These are phyloP conservation scores for Mormoops blainvillei DNA, from an alignment of 2,113 vertebrate species.

Conservation along the genomic window DNA sequence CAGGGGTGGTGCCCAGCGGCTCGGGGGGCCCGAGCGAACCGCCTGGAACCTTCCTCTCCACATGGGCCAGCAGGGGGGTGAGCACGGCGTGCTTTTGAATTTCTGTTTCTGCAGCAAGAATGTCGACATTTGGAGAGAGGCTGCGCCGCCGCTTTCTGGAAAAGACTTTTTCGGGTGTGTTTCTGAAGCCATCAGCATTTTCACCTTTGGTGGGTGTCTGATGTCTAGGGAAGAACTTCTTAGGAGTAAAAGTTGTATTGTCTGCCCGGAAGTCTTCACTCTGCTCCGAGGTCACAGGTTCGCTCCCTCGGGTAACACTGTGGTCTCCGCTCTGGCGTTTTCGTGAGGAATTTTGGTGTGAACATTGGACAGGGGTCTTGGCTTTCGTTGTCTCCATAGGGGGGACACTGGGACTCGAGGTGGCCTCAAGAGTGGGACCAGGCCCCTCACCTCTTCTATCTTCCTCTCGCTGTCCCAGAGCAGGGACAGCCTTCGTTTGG, in stretches of 20 bases:
- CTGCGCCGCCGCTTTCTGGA: background rate
- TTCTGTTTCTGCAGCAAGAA: fast-evolving
- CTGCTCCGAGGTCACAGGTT: fast-evolving
- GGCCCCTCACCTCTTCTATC: too few relatives aligned
- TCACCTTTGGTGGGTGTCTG: fast-evolving
- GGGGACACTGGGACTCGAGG: fast-evolving
- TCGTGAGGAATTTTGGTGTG: background rate
- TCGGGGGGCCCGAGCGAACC: too few relatives aligned
- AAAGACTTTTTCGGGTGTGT: background rate
- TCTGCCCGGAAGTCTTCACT: background rate
- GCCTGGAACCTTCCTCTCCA: background rate
- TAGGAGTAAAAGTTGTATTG: fast-evolving
- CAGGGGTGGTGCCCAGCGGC: too few relatives aligned
- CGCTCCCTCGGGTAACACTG: fast-evolving
- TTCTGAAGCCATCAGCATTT: fast-evolving
- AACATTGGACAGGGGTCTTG: fast-evolving
- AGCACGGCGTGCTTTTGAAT: fast-evolving
- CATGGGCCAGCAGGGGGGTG: background rate
- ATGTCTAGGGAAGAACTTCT: background rate
- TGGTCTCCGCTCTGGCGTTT: background rate
- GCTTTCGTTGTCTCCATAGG: fast-evolving
- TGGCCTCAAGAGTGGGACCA: background rate
- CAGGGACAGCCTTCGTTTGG: background rate
- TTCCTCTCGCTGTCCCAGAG: too few relatives aligned
- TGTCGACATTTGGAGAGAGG: fast-evolving